A percentile compares a stretch with the other conserved stretches of the same genome.
Conservation (phyloP, 37 sponge, comb jelly and placozoan species). For the Mnemiopsis leidyi region DNA sequence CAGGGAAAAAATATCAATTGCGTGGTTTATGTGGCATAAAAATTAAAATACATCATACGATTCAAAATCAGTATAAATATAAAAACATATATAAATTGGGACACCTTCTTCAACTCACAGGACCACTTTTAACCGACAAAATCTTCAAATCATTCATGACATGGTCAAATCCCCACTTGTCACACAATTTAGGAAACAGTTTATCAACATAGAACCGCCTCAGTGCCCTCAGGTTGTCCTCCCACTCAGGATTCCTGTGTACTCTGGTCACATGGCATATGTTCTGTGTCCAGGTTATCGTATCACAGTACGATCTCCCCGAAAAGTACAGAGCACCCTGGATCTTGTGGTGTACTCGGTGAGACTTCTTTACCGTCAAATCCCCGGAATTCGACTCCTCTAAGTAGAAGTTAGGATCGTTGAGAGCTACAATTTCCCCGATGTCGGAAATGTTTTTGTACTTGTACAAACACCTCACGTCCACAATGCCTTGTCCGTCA, state of each 20-base stretch:
- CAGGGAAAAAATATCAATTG: no score
- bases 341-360: constrained; percentile 27
- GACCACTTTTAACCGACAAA: background rate
- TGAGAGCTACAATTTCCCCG: background rate
- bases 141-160: background rate
- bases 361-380: background rate
- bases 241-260: background rate
- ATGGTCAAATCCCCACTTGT: constrained; percentile 57
- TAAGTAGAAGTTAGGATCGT: constrained; percentile 17
- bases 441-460: background rate
- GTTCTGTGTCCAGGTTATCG: constrained; percentile 1
- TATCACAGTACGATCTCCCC: constrained; percentile 9
- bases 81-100: background rate
- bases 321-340: constrained; percentile 57
- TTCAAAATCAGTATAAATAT: background rate
- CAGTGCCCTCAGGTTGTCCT: background rate
- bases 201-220: constrained; percentile 37
- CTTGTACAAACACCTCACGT: constrained; percentile 41
- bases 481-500: constrained; percentile 4
- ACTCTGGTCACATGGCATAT: constrained; percentile 41
- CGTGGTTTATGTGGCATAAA: no score
- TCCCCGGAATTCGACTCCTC: background rate
- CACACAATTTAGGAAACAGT: constrained; percentile 57
- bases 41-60: background rate
- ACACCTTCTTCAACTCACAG: background rate